A percentile compares a stretch with the other conserved stretches of the same genome.
phyloP scores from a whole-genome alignment of 1,140 invertebrate genomes.

The Bilobella aurantiaca region DNA sequence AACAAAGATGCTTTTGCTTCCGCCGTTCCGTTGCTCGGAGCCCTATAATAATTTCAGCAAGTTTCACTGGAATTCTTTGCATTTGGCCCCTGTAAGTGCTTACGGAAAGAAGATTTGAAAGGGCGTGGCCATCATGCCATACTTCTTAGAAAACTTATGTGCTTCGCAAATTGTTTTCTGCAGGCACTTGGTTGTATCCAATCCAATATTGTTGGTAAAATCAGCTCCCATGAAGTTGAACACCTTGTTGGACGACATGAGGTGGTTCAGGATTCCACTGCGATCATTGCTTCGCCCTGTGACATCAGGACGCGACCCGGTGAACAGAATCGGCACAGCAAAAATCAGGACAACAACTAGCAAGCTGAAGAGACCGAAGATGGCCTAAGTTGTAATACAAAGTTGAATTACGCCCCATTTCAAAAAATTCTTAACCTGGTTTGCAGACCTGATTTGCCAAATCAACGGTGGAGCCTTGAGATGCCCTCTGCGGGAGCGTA shows the following conservation, averaged over 20 bases:
- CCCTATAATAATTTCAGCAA: neutral
- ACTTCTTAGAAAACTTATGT: constrained; percentile 21
- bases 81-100: too few relatives aligned
- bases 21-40: constrained; percentile 7
- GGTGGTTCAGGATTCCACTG: constrained; percentile 9
- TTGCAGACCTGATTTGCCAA: constrained; percentile 31
- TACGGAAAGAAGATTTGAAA: constrained; percentile 29
- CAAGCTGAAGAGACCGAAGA: constrained; percentile 28
- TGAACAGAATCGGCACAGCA: constrained; percentile 30
- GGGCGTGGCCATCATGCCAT: constrained; percentile 19
- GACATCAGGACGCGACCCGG: constrained; percentile 17
- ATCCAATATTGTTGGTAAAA: constrained; percentile 27
- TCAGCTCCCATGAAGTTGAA: constrained; percentile 30
- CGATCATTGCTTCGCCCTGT: constrained; percentile 18
- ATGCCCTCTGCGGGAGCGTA: constrained; percentile 24
- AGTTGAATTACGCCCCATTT: neutral
- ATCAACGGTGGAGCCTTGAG: constrained; percentile 22
- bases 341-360: constrained; percentile 25
- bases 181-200: constrained; percentile 26
- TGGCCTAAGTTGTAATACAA: constrained; percentile 18
- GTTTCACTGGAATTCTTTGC: neutral
- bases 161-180: constrained; percentile 30
- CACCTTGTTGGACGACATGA: constrained; percentile 21
- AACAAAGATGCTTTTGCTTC: constrained; percentile 15
- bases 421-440: neutral